These are phyloP conservation scores for Cheirogaleus medius DNA, from an alignment of 2,113 vertebrate species.

Conservation along the genomic window DNA sequence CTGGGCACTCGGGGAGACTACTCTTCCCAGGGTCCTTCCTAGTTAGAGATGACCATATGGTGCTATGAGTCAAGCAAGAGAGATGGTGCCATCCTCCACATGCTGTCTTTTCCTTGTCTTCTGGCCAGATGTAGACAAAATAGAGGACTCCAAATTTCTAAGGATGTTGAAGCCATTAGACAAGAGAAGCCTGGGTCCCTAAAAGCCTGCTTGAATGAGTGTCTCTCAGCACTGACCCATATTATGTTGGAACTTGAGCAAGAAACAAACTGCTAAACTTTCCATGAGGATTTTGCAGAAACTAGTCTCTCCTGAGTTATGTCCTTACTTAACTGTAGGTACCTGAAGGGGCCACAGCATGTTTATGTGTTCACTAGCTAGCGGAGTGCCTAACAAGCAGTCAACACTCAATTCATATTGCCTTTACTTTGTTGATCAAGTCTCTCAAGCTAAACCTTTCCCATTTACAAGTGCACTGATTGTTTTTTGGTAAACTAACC, in stretches of 20 bases:
- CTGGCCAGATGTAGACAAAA: background rate
- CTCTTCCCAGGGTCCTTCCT: background rate
- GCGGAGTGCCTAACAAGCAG: background rate
- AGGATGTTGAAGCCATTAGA: background rate
- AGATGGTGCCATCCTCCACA: background rate
- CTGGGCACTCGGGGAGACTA: background rate
- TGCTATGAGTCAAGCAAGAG: background rate
- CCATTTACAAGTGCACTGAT: background rate
- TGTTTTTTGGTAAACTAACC: background rate
- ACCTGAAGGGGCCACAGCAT: background rate
- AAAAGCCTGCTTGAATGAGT: background rate
- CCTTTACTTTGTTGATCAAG: background rate
- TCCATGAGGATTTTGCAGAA: background rate
- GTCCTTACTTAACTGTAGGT: background rate
- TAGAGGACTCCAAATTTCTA: background rate
- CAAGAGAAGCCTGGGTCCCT: background rate
- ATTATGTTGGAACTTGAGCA: background rate
- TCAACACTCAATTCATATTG: background rate
- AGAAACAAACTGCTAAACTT: background rate
- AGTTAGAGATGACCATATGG: background rate
- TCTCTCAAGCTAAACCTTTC: background rate
- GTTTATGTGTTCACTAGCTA: background rate
- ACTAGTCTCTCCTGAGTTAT: background rate
- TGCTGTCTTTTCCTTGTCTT: background rate
- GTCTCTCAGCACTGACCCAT: background rate